phyloP scores from a whole-genome alignment of 1,140 invertebrate species.

The Pogonus chalceus region DNA sequence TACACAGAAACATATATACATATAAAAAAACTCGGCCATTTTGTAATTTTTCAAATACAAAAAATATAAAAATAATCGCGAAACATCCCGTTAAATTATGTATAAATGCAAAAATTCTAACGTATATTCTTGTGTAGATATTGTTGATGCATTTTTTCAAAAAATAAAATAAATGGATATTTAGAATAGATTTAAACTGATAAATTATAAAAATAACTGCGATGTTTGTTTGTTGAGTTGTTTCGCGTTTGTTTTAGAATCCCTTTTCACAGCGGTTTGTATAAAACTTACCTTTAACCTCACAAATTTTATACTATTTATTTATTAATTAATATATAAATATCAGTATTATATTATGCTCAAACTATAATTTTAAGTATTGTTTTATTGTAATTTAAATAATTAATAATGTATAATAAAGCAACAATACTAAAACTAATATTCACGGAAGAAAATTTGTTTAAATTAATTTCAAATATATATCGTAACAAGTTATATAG shows the following conservation, averaged over 20 bases:
- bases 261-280: constrained; percentile 2
- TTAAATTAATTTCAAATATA: too few relatives aligned
- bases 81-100: too few relatives aligned
- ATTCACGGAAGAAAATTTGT: too few relatives aligned
- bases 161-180: constrained; percentile 17
- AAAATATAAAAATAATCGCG: not conserved
- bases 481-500: too few relatives aligned
- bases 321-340: too few relatives aligned
- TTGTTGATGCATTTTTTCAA: constrained; percentile 24
- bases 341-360: too few relatives aligned
- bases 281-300: too few relatives aligned
- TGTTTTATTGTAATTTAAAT: too few relatives aligned
- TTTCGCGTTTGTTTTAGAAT: constrained; percentile 2
- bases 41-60: not conserved
- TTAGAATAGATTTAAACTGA: constrained; percentile 21
- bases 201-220: constrained; percentile 17
- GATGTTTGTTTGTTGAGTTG: constrained; percentile 22
- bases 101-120: not conserved
- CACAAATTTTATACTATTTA: too few relatives aligned
- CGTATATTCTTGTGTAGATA: constrained; percentile 17
- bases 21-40: not conserved
- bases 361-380: too few relatives aligned
- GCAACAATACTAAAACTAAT: too few relatives aligned
- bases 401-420: too few relatives aligned
- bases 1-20: not conserved